phyloP scores from a whole-genome alignment of 2,797 vertebrate genomes.

The Adrianichthys oophorus region DNA sequence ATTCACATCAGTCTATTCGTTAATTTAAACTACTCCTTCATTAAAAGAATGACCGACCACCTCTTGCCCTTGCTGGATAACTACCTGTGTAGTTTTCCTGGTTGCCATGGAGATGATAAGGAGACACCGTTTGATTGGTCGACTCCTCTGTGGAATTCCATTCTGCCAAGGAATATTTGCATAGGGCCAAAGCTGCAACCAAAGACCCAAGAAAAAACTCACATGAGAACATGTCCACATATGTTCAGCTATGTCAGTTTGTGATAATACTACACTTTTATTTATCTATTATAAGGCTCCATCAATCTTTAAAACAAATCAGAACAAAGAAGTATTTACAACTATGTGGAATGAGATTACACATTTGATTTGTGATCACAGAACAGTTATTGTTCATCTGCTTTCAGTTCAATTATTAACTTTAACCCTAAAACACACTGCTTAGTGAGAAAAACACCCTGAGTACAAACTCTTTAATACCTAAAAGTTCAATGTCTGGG shows the following conservation, averaged over 20 bases:
- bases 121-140: conserved; percentile 59
- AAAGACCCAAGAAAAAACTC: conserved; percentile 59
- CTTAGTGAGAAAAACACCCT: not conserved
- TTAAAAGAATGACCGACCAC: too few relatives aligned
- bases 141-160: conserved; percentile 70
- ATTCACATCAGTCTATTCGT: too few relatives aligned
- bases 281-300: not conserved
- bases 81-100: conserved; percentile 80
- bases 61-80: conserved; percentile 8
- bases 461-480: too few relatives aligned
- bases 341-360: not conserved
- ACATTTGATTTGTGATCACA: conserved; percentile 3
- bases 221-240: conserved; percentile 9
- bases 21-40: too few relatives aligned
- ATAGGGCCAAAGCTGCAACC: conserved; percentile 73
- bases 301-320: not conserved
- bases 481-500: not conserved
- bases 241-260: too few relatives aligned
- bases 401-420: conserved; percentile 50
- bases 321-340: not conserved
- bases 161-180: conserved; percentile 74
- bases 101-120: conserved; percentile 70
- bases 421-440: conserved; percentile 8
- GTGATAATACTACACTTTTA: not conserved
- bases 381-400: conserved; percentile 6